A percentile compares a stretch with the other conserved stretches of the same genome.
Conservation (phyloP, 2,113 vertebrate genomes). For the Semnopithecus entellus region DNA sequence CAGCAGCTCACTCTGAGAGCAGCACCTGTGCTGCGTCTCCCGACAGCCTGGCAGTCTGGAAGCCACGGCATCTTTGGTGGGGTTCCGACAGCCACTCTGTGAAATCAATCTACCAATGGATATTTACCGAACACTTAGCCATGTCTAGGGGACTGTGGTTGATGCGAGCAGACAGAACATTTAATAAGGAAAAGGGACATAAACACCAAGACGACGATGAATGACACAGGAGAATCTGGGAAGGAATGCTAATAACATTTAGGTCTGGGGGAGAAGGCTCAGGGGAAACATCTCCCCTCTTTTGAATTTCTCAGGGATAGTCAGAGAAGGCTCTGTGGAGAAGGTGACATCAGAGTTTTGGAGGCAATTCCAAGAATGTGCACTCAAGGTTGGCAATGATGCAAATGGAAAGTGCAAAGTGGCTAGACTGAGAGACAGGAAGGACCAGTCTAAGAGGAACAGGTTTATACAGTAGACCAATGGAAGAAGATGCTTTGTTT, state of each 20-base stretch:
- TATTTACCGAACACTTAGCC: background rate
- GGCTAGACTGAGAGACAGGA: background rate
- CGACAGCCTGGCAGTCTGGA: background rate
- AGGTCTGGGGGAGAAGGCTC: background rate
- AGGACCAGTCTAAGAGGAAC: background rate
- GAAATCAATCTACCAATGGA: background rate
- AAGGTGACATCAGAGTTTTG: background rate
- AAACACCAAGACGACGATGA: background rate
- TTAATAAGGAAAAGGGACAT: background rate
- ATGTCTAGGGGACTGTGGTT: background rate
- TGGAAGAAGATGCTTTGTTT: background rate
- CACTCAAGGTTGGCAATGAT: background rate
- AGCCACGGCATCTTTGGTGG: fast-evolving
- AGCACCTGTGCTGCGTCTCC: fast-evolving
- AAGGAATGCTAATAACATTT: background rate
- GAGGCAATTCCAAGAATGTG: background rate
- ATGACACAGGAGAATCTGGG: background rate
- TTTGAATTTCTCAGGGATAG: background rate
- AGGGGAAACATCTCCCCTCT: background rate
- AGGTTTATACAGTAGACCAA: fast-evolving
- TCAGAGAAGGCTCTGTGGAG: background rate
- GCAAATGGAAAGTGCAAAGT: background rate
- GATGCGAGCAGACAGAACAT: background rate
- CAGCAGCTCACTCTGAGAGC: background rate
- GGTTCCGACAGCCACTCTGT: background rate